Percentiles rank a stretch among this genome's conserved stretches.
phyloP scores from a whole-genome alignment of 1,140 invertebrate genomes.

The Caligus rogercresseyi region DNA sequence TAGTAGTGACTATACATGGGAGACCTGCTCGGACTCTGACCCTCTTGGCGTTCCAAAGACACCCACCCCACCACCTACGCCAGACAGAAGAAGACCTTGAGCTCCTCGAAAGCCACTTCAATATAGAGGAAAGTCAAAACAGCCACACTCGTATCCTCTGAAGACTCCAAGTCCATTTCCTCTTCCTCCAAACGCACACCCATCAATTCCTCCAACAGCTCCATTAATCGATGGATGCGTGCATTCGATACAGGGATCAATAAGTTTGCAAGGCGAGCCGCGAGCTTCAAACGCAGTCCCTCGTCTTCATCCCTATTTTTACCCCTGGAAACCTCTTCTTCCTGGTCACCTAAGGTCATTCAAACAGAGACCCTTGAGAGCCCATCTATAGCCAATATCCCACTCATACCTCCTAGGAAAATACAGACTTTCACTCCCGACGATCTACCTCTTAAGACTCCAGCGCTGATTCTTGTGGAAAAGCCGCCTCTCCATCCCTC shows the following conservation, averaged over 20 bases:
- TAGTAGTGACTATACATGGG: slow-evolving; percentile 8
- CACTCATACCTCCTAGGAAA: background rate
- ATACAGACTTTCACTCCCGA: background rate
- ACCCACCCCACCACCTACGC: background rate
- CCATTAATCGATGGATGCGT: background rate
- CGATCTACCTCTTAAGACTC: background rate
- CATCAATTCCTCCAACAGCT: background rate
- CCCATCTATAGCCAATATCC: background rate
- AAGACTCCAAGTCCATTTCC: background rate
- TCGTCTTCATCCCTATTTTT: background rate
- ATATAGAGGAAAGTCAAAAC: background rate
- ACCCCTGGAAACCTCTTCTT: background rate
- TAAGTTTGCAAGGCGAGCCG: background rate
- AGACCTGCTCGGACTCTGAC: slow-evolving; percentile 9
- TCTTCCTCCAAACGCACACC: background rate
- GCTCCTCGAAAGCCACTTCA: background rate
- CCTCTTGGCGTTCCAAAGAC: background rate
- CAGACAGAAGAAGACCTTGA: background rate
- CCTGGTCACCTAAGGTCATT: background rate
- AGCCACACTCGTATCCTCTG: background rate
- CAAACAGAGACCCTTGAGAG: background rate
- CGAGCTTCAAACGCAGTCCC: background rate
- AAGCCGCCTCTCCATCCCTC: background rate
- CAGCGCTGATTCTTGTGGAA: background rate
- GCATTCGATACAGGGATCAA: background rate